Conservation (phyloP, 1,140 invertebrate species). For the Meloidogyne exigua region DNA sequence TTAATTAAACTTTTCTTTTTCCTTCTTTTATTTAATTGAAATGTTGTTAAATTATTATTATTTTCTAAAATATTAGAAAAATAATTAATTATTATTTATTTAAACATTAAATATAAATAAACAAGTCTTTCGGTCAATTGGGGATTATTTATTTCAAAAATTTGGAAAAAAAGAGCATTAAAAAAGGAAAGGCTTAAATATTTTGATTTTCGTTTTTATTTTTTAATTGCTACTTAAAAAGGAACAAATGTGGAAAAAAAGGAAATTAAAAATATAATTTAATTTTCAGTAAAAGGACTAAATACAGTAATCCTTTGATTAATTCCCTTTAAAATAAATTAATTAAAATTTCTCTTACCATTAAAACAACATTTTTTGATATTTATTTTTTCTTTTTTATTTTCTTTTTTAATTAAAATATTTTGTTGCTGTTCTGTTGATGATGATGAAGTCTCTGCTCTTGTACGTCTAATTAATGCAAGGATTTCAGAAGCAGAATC, state of each 20-base stretch:
- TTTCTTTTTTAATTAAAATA: not conserved
- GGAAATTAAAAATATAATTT: not conserved
- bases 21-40: not conserved
- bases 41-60: not conserved
- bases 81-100: no score
- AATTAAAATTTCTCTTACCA: constrained; percentile 1
- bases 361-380: not conserved
- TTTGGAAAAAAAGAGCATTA: not conserved
- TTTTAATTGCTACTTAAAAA: not conserved
- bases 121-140: not conserved
- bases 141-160: not conserved
- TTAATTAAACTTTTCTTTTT: not conserved
- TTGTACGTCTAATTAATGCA: constrained; percentile 18
- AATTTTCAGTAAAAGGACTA: not conserved
- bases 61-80: not conserved
- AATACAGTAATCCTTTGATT: not conserved
- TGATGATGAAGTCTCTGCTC: not conserved
- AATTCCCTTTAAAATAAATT: not conserved
- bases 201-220: not conserved
- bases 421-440: not conserved
- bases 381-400: constrained; percentile 3
- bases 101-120: no score
- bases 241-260: not conserved
- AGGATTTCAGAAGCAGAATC: constrained; percentile 26
- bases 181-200: not conserved